A percentile compares a stretch with the other conserved stretches of the same genome.
These are phyloP conservation scores for Elephas maximus DNA, from an alignment of 2,113 vertebrate genomes.

Conservation along the genomic window DNA sequence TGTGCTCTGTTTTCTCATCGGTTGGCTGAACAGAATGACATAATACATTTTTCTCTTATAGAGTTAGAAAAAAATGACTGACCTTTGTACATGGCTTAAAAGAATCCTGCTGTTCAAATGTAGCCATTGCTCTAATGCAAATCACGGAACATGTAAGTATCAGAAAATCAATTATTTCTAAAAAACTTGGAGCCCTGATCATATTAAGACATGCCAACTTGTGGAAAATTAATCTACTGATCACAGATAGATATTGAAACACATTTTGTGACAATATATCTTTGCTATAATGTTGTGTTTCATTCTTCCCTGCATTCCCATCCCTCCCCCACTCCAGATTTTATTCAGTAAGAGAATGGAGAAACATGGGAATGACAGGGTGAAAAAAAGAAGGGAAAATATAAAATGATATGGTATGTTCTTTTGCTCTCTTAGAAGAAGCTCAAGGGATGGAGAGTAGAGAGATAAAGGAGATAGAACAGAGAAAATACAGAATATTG, in stretches of 20 bases:
- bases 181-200: neutral
- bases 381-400: neutral
- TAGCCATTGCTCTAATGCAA: neutral
- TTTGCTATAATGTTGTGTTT: neutral
- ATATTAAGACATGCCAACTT: neutral
- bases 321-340: neutral
- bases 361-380: neutral
- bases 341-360: neutral
- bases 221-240: neutral
- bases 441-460: too few species aligned
- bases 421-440: too few species aligned
- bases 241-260: neutral
- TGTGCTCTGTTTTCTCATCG: neutral
- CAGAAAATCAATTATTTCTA: conserved; percentile 40
- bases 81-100: neutral
- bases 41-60: neutral
- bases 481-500: too few species aligned
- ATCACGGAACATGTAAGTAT: neutral
- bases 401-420: neutral
- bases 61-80: neutral
- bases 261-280: neutral
- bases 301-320: neutral
- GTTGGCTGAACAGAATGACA: neutral
- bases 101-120: neutral
- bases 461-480: too few species aligned